These are phyloP conservation scores for Eupeodes latifasciatus DNA, from an alignment of 2,888 invertebrate genomes.

Conservation along the genomic window DNA sequence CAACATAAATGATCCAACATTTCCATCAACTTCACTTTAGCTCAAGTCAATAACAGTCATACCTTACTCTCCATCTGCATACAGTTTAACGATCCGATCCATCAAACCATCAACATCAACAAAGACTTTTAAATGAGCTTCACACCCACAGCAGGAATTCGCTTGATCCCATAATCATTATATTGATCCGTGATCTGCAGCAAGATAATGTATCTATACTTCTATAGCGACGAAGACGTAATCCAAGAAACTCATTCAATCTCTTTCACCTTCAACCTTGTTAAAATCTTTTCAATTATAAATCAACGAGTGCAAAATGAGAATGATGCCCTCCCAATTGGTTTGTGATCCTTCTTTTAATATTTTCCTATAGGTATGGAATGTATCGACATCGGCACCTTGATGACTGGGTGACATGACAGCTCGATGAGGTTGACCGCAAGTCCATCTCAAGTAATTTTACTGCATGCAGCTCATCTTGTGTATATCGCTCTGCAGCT, in stretches of 20 bases:
- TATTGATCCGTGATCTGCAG: constrained; percentile 8
- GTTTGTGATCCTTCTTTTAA: constrained; percentile 40
- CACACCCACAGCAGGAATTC: constrained; percentile 57
- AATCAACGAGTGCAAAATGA: constrained; percentile 63
- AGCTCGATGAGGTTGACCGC: constrained; percentile 68
- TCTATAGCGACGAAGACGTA: too few species aligned
- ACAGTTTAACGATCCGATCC: constrained; percentile 69
- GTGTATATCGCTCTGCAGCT: constrained; percentile 22
- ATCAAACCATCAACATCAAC: constrained; percentile 51
- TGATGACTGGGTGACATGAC: constrained; percentile 63
- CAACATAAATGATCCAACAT: constrained; percentile 29
- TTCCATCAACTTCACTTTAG: constrained; percentile 43
- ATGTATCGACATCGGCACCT: not conserved
- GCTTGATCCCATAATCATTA: constrained; percentile 54
- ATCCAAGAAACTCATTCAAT: constrained; percentile 47
- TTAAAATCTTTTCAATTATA: constrained; percentile 76
- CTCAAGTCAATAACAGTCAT: not conserved
- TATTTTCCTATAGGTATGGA: not conserved
- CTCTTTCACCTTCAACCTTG: constrained; percentile 76
- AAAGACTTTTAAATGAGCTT: constrained; percentile 41
- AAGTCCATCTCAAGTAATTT: constrained; percentile 56
- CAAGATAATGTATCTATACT: not conserved
- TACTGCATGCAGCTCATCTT: constrained; percentile 43
- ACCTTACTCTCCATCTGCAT: constrained; percentile 18
- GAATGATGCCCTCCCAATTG: constrained; percentile 54